Conservation (phyloP, 2,888 invertebrate species). For the Odontocolon sp. region DNA sequence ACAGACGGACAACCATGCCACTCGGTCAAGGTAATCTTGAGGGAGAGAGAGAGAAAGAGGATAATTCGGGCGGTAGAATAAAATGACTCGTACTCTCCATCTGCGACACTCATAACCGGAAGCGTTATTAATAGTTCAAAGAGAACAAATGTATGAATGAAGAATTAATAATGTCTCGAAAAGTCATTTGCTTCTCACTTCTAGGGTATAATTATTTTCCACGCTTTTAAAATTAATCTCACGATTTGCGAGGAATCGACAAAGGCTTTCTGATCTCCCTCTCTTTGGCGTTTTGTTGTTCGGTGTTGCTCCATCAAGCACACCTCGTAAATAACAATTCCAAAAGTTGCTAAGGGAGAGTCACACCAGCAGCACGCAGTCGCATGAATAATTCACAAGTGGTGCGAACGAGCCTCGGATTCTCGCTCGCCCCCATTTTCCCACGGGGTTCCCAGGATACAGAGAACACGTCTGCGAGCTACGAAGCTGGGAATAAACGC, state of each 20-base stretch:
- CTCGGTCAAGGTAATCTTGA: conserved; percentile 32
- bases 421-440: background rate
- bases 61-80: conserved; percentile 3
- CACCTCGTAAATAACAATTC: conserved; percentile 3
- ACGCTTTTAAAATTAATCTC: too few relatives aligned
- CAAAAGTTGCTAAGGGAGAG: background rate
- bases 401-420: background rate
- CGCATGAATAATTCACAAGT: conserved; percentile 30
- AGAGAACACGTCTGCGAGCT: background rate
- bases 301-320: background rate
- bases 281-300: background rate
- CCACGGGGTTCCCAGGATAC: background rate
- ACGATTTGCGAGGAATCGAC: background rate
- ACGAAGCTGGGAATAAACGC: background rate
- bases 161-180: too few relatives aligned
- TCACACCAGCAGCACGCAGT: background rate
- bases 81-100: too few relatives aligned
- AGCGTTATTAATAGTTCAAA: too few relatives aligned
- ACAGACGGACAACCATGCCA: conserved; percentile 18
- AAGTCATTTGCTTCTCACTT: too few relatives aligned
- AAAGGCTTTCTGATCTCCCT: background rate
- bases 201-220: too few relatives aligned
- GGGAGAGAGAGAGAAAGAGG: background rate
- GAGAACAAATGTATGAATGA: too few relatives aligned
- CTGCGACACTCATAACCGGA: too few relatives aligned